Percentiles rank a stretch among this genome's conserved stretches.
Evolutionary conservation across 1,140 invertebrate species (phyloP).

Genomic region (Listronotus bonariensis): DNA sequence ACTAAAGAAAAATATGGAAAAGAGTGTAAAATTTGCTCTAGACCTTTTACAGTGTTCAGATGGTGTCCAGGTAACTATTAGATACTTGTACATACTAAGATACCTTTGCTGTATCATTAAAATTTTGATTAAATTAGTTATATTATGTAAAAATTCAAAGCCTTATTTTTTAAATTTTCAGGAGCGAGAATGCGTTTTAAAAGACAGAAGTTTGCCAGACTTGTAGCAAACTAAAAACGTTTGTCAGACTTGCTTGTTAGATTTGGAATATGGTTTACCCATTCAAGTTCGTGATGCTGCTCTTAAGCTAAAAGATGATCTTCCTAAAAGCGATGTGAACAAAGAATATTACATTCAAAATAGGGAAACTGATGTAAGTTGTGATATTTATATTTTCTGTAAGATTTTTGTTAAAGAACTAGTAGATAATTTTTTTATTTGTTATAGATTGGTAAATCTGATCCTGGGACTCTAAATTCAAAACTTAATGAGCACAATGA

Average conservation of each 20-base stretch:
- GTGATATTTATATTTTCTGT: constrained; percentile 37
- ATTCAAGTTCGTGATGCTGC: constrained; percentile 94
- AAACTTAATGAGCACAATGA: constrained; percentile 84
- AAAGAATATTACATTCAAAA: constrained; percentile 99
- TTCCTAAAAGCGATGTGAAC: constrained; percentile 97
- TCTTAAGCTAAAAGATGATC: constrained; percentile 90
- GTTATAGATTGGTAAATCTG: constrained; percentile 52
- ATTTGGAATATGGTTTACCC: constrained; percentile 95
- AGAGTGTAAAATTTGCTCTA: constrained; percentile 98
- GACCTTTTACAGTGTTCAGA: constrained; percentile 98
- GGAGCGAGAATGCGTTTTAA: constrained; percentile 95
- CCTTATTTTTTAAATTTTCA: too few species aligned
- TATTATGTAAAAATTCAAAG: too few species aligned
- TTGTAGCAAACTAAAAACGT: constrained; percentile 97
- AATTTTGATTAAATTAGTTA: too few species aligned
- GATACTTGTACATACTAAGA: too few species aligned
- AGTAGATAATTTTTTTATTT: constrained; percentile 39
- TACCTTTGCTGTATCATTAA: too few species aligned
- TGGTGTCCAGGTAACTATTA: constrained; percentile 92
- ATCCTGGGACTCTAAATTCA: constrained; percentile 66
- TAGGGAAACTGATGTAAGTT: constrained; percentile 76
- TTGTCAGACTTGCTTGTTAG: constrained; percentile 97
- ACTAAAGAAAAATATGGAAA: constrained; percentile 98
- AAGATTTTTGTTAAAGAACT: constrained; percentile 7
- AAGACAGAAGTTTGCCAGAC: constrained; percentile 99